Evolutionary conservation across 2,113 vertebrate species (phyloP), one percentile per base, ranked within the genome.

Genomic region (Buteo buteo): DNA sequence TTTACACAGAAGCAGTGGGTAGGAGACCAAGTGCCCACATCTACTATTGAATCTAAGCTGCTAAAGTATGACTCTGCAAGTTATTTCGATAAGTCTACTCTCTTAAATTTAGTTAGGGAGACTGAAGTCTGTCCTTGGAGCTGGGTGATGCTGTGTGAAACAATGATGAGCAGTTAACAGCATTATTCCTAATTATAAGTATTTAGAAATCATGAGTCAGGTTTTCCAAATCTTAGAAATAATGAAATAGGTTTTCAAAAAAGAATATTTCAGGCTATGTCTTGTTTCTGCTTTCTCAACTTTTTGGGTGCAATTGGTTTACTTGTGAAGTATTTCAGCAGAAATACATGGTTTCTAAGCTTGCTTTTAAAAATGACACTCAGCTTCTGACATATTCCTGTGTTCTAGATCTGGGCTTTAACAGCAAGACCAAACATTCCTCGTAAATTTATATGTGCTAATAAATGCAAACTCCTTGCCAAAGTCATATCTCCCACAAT

Each of bases 381-480:
- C 55, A 42, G 57, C 52, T 89, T 76, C 82, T 94, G 86, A 89
- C 81, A 76, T 78, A 82, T 86, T 89, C 36, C 77, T 79, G 83
- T 79, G 47, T 95, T 88, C 88, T 94, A 94, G 80, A 87, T 74
- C 65, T 89, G 86, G 54, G 80, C 80, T 95, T 93, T 94, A 95
- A 67, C 69, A 94, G 95, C 91, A 96, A 94, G 94, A 96, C 94
- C 66, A 96, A 96, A 96, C 96, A 97, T 94, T 96, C 87, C 62
- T 54, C 45, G 79, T 96, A 94, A 95, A 94, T 93, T 96, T 94
- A 40, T 93, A 91, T 1, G 93, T 94, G 96, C 57, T 95, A 97
- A 96, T 79, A 94, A 88, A 96, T 96, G 96, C 96, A 82, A 72
- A 21, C 90, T 95, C 58, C 52, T 38, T 95, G 94, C 96, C 94